Conservation (phyloP, 2,888 invertebrate genomes). For the Drosophila melanosoma region DNA sequence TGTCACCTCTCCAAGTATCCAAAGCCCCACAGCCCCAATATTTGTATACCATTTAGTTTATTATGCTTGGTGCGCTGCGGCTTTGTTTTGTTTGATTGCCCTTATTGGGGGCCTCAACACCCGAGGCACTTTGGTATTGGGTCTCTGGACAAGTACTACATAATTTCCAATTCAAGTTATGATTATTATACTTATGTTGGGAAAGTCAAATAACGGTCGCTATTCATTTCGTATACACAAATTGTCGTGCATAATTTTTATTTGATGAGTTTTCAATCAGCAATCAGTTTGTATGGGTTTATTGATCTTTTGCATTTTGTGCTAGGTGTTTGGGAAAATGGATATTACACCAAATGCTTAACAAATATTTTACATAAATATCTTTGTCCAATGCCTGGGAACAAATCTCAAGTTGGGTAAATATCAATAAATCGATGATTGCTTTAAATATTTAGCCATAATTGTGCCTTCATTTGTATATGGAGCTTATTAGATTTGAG, state of each 20-base stretch:
- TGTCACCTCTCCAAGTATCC: conserved; percentile 15
- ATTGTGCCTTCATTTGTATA: conserved; percentile 2
- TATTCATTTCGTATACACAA: conserved; percentile 37
- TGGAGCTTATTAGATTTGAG: conserved; percentile 23
- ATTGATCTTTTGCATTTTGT: conserved; percentile 64
- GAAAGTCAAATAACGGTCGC: conserved; percentile 76
- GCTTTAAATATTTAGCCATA: conserved; percentile 10
- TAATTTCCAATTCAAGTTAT: conserved; percentile 77
- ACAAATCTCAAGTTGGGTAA: conserved; percentile 22
- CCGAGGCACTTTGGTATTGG: background rate
- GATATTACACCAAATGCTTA: conserved; percentile 56
- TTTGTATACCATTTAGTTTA: conserved; percentile 80
- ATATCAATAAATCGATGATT: conserved; percentile 30
- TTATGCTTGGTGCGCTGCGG: conserved; percentile 69
- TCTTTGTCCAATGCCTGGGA: conserved; percentile 49
- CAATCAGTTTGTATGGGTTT: conserved; percentile 63
- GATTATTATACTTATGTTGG: conserved; percentile 76
- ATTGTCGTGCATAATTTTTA: conserved; percentile 67
- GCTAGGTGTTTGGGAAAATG: conserved; percentile 69
- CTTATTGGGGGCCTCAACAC: conserved; percentile 65
- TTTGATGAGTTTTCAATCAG: conserved; percentile 75
- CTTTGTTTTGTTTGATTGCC: conserved; percentile 73
- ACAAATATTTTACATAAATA: conserved; percentile 52
- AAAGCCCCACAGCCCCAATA: conserved; percentile 47
- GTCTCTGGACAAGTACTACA: conserved; percentile 43